Conservation (phyloP, 2,797 vertebrate genomes). For the Sebastes dallii region DNA sequence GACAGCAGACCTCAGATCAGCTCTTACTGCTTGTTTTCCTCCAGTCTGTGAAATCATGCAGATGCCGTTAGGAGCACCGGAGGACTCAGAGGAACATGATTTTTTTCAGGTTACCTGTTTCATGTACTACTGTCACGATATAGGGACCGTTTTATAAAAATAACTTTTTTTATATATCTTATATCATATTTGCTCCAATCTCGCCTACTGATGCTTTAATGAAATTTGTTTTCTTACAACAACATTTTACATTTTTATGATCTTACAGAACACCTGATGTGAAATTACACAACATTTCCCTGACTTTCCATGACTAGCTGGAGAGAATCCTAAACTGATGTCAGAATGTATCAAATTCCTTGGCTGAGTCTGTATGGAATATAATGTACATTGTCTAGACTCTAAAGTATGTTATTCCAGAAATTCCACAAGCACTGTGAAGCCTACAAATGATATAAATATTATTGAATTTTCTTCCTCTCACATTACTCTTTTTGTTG, state of each 20-base stretch:
- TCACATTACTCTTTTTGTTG: background rate
- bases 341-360: constrained; percentile 3
- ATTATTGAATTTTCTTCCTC: background rate
- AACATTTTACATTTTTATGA: background rate
- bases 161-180: too few species aligned
- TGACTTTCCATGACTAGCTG: background rate
- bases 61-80: too few species aligned
- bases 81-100: too few species aligned
- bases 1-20: too few species aligned
- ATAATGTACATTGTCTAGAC: background rate
- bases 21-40: too few species aligned
- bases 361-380: background rate
- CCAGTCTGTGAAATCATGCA: too few species aligned
- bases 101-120: too few species aligned
- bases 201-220: too few species aligned
- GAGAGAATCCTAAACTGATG: background rate
- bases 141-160: too few species aligned
- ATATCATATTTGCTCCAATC: too few species aligned
- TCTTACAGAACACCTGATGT: background rate
- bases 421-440: background rate
- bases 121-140: too few species aligned
- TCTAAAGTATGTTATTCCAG: background rate
- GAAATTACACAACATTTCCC: background rate
- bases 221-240: background rate
- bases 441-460: background rate